Evolutionary conservation across 2,113 vertebrate species (phyloP).

Genomic region (Laticauda colubrina): DNA sequence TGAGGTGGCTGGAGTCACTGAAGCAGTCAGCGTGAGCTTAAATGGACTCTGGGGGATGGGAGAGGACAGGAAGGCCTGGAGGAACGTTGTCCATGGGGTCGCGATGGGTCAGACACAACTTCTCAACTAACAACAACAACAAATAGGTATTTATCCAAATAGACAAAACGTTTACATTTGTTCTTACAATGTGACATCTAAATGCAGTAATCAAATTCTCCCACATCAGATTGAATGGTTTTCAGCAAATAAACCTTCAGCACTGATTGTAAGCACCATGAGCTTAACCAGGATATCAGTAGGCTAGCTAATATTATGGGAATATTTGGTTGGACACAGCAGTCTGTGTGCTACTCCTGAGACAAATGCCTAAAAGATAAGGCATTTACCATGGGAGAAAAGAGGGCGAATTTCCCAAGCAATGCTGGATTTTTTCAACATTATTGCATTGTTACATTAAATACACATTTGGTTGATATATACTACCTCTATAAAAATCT

Average conservation of each 20-base stretch:
- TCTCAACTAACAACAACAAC: no score
- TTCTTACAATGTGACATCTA: background rate
- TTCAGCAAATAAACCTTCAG: background rate
- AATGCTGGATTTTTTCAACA: background rate
- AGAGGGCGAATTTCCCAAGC: background rate
- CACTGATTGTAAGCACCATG: background rate
- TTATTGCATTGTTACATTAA: background rate
- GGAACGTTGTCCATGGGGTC: no score
- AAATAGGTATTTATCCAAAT: background rate
- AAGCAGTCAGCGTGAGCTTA: no score
- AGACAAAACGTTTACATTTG: background rate
- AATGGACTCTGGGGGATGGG: no score
- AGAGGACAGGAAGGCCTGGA: no score
- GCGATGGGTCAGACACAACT: no score
- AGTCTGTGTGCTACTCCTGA: background rate
- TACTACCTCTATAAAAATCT: conserved; percentile 8
- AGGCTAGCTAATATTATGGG: background rate
- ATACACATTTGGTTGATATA: background rate
- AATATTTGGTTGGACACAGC: background rate
- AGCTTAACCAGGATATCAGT: background rate
- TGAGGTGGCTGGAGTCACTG: no score
- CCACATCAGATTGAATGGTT: background rate
- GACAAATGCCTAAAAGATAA: background rate
- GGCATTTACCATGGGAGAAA: background rate
- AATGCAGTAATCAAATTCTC: background rate